A percentile compares a stretch with the other conserved stretches of the same genome.
Evolutionary conservation across 2,888 invertebrate genomes (phyloP).

Genomic region (Ditula angustiorana): DNA sequence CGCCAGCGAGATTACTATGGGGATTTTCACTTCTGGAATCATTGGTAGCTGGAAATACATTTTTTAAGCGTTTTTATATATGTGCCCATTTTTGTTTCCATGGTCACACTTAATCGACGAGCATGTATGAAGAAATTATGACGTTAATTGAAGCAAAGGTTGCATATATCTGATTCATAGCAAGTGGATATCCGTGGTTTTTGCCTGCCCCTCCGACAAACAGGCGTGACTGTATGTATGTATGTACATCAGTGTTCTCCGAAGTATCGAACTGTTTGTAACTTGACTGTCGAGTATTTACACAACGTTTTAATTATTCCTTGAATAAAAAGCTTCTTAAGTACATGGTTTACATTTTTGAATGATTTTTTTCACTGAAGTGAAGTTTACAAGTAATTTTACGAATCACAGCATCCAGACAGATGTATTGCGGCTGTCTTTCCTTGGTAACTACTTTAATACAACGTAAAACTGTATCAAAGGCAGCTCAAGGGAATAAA

Average conservation of each 20-base stretch:
- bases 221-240: too few species aligned
- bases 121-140: too few species aligned
- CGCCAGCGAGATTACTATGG: slow-evolving; percentile 16
- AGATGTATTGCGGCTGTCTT: slow-evolving; percentile 9
- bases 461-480: not conserved
- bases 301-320: too few species aligned
- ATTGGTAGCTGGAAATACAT: slow-evolving; percentile 3
- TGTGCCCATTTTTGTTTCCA: too few species aligned
- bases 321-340: not conserved
- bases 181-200: too few species aligned
- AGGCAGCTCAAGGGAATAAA: slow-evolving; percentile 22
- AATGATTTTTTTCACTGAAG: slow-evolving; percentile 17
- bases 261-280: too few species aligned
- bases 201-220: too few species aligned
- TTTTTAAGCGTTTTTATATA: not conserved
- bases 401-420: not conserved
- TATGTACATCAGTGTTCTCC: too few species aligned
- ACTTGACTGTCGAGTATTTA: too few species aligned
- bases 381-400: slow-evolving; percentile 13
- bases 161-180: too few species aligned
- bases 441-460: slow-evolving; percentile 1
- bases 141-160: too few species aligned
- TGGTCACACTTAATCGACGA: too few species aligned
- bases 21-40: slow-evolving; percentile 13
- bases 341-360: not conserved